Evolutionary conservation across 2,888 invertebrate species (phyloP).

Genomic region (Octodonta nipae): DNA sequence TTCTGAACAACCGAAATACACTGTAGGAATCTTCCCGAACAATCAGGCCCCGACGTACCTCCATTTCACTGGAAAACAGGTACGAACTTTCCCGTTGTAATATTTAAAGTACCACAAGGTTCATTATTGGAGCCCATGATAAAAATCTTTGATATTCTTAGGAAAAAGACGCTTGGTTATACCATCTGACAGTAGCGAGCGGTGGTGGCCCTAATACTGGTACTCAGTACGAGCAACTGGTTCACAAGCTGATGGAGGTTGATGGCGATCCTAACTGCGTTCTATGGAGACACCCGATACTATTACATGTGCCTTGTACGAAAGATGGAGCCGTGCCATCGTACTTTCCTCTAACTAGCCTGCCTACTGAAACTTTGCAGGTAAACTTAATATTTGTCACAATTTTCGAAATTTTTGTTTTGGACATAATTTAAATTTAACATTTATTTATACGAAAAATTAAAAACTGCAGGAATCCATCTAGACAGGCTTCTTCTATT

Average conservation of each 20-base stretch:
- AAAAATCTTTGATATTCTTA: constrained; percentile 12
- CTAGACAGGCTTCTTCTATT: too few relatives aligned
- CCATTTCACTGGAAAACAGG: constrained; percentile 75
- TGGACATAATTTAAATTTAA: too few relatives aligned
- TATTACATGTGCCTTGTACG: constrained; percentile 58
- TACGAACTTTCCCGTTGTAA: constrained; percentile 8
- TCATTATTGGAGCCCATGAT: background rate
- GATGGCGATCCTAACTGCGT: constrained; percentile 88
- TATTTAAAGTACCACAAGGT: background rate
- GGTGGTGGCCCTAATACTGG: constrained; percentile 83
- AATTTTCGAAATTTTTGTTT: background rate
- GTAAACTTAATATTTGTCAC: constrained; percentile 17
- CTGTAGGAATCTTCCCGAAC: constrained; percentile 87
- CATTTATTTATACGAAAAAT: background rate
- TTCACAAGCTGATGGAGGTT: constrained; percentile 91
- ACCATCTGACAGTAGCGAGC: constrained; percentile 80
- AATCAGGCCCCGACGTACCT: constrained; percentile 91
- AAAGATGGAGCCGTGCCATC: constrained; percentile 70
- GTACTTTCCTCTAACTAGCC: constrained; percentile 71
- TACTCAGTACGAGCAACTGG: constrained; percentile 89
- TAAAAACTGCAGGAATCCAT: too few relatives aligned
- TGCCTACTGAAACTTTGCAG: constrained; percentile 78
- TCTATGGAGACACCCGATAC: constrained; percentile 83
- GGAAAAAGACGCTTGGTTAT: constrained; percentile 82
- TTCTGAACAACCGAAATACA: constrained; percentile 63